These are phyloP conservation scores for Limnodromus scolopaceus DNA, from an alignment of 2,797 vertebrate species.

Conservation along the genomic window DNA sequence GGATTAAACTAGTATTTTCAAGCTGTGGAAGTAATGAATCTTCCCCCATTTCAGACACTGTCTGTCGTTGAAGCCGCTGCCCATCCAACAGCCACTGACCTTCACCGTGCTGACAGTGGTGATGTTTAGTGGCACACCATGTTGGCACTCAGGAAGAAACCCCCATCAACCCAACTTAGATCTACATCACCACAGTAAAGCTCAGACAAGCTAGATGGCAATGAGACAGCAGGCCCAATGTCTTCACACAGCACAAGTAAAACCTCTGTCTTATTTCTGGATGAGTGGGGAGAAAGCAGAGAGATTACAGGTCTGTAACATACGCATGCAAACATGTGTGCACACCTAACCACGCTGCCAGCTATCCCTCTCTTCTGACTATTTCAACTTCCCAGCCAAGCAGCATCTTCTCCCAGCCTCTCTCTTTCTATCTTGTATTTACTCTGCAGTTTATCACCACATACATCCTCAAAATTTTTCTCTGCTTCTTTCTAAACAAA, in stretches of 20 bases:
- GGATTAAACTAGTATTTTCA: neutral
- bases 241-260: neutral
- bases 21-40: neutral
- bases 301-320: neutral
- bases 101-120: neutral
- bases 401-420: neutral
- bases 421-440: neutral
- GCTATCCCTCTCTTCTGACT: neutral
- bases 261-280: neutral
- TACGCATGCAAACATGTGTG: neutral
- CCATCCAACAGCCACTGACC: neutral
- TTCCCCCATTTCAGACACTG: neutral
- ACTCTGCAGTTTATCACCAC: neutral
- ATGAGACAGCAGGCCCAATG: neutral
- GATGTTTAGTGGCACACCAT: accelerated
- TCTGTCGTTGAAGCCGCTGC: neutral
- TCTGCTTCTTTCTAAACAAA: neutral
- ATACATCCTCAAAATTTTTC: neutral
- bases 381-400: neutral
- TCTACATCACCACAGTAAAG: neutral
- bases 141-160: neutral
- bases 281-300: neutral
- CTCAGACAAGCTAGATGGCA: neutral
- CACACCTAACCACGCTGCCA: neutral
- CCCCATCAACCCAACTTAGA: accelerated